phyloP scores from a whole-genome alignment of 2,113 vertebrate species.

The Eurystomus gularis region DNA sequence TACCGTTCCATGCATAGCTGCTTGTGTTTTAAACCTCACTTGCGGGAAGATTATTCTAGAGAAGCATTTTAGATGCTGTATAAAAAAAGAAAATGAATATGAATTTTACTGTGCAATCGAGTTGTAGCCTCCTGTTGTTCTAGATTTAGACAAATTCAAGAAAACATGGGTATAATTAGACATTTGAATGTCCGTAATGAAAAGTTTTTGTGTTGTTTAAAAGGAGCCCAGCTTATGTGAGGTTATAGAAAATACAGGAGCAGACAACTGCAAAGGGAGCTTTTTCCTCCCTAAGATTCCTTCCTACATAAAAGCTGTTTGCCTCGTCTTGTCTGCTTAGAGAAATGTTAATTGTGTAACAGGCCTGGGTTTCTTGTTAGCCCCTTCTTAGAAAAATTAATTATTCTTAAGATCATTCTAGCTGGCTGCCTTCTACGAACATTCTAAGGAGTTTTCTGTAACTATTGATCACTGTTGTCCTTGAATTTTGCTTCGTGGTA shows the following conservation, averaged over 20 bases:
- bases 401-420: not conserved
- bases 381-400: not conserved
- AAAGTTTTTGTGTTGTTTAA: not conserved
- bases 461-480: not conserved
- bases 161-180: not conserved
- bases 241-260: not conserved
- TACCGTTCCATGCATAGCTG: not conserved
- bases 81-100: not conserved
- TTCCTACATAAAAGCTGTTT: not conserved
- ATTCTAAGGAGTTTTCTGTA: not conserved
- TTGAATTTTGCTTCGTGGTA: not conserved
- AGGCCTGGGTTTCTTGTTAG: not conserved
- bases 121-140: not conserved
- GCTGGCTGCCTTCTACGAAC: not conserved
- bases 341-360: not conserved
- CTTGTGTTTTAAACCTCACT: not conserved
- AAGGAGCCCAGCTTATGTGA: not conserved
- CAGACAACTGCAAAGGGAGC: not conserved
- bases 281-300: not conserved
- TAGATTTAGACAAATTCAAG: not conserved
- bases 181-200: not conserved
- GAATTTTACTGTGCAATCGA: not conserved
- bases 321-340: not conserved
- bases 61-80: not conserved
- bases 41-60: not conserved